phyloP scores from a whole-genome alignment of 2,113 vertebrate genomes.

The Heterotis niloticus region DNA sequence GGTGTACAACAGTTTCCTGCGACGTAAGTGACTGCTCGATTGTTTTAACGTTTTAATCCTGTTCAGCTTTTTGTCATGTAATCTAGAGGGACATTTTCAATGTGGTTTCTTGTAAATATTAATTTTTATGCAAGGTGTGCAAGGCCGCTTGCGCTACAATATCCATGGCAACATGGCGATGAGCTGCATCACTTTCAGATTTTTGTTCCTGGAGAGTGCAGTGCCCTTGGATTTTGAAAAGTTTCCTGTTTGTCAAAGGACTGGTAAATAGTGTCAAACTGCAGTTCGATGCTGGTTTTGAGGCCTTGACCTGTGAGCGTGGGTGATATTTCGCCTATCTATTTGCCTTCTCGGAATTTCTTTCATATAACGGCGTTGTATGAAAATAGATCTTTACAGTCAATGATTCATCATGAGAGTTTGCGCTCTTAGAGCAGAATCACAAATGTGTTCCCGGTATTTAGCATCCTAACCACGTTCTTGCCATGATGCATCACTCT shows the following conservation, averaged over 20 bases:
- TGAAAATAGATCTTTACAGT: neutral
- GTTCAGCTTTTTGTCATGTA: no score
- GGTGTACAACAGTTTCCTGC: no score
- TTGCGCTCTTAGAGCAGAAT: neutral
- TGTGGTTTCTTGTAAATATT: neutral
- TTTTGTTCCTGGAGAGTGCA: neutral
- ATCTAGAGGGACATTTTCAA: no score
- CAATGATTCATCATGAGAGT: neutral
- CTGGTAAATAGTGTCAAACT: no score
- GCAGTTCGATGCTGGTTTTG: no score
- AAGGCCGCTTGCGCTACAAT: neutral
- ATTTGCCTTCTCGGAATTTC: neutral
- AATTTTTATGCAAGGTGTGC: neutral
- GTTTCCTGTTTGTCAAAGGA: neutral
- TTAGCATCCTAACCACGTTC: no score
- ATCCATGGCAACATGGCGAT: neutral
- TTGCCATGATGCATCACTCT: no score
- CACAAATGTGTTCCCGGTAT: no score
- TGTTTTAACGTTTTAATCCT: no score
- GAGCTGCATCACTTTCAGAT: neutral
- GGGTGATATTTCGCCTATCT: no score
- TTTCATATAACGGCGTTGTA: neutral
- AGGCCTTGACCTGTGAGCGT: no score
- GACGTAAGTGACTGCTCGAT: no score
- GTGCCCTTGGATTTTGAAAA: neutral